phyloP scores from a whole-genome alignment of 2,113 vertebrate genomes.

The Ptychochromis oligacanthus region DNA sequence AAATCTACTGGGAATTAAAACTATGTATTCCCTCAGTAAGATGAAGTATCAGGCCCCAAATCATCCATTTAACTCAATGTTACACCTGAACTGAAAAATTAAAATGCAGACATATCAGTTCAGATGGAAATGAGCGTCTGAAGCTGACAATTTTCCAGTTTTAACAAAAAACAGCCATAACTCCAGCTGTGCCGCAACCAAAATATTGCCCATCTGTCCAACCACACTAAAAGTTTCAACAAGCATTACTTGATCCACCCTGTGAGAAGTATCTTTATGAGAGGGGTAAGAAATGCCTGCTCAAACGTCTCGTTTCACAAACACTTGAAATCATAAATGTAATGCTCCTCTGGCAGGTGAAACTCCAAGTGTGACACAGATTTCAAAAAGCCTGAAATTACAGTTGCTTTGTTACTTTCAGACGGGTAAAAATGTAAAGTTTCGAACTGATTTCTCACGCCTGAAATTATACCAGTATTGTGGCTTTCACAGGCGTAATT shows the following conservation, averaged over 20 bases:
- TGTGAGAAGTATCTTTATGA: background rate
- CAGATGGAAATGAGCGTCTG: background rate
- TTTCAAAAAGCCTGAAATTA: constrained; percentile 39
- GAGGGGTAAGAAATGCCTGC: background rate
- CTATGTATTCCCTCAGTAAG: background rate
- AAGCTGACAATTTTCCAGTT: background rate
- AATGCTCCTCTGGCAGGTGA: background rate
- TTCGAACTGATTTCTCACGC: constrained; percentile 1
- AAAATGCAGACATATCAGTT: too few relatives aligned
- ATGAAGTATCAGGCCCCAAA: background rate
- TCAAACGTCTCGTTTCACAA: background rate
- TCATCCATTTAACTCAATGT: background rate
- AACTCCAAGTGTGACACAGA: constrained; percentile 21
- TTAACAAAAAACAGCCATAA: background rate
- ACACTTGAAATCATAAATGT: constrained; percentile 11
- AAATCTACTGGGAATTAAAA: constrained; percentile 2
- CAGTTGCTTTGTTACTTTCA: constrained; percentile 13
- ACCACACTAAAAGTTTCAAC: background rate
- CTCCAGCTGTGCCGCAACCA: background rate
- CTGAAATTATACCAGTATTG: constrained; percentile 11
- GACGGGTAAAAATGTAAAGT: background rate
- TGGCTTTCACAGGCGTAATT: background rate
- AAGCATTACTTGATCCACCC: background rate
- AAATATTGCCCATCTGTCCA: constrained; percentile 1
- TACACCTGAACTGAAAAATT: background rate